phyloP scores from a whole-genome alignment of 2,113 vertebrate species.

The Hemichromis elongatus region DNA sequence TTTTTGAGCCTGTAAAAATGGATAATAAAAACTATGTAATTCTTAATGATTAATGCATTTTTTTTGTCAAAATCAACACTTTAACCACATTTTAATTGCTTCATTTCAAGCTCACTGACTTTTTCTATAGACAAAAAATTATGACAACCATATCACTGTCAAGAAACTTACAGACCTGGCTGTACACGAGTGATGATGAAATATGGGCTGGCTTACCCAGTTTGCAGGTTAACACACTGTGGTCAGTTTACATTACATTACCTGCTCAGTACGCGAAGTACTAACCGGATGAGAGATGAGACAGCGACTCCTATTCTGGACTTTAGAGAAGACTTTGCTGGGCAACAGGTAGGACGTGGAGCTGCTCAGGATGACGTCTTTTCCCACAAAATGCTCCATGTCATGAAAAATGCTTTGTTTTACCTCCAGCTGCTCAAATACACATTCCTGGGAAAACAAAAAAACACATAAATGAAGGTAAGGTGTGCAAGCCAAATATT shows the following conservation, averaged over 20 bases:
- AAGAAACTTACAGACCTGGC: neutral
- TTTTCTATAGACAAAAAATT: too few relatives aligned
- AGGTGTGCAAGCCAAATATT: neutral
- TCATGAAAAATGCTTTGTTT: slow-evolving; percentile 87
- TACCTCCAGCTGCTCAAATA: slow-evolving; percentile 85
- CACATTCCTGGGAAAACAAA: slow-evolving; percentile 81
- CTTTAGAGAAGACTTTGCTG: slow-evolving; percentile 81
- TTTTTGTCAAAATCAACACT: neutral
- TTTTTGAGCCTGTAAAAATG: neutral
- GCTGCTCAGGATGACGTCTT: slow-evolving; percentile 84
- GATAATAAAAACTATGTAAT: neutral
- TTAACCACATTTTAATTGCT: neutral
- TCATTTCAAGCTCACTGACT: neutral
- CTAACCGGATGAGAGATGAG: slow-evolving; percentile 93
- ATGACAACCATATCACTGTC: neutral
- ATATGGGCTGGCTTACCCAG: neutral
- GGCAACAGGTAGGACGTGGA: slow-evolving; percentile 93
- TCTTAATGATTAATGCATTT: neutral
- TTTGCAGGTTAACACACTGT: neutral
- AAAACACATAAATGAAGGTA: neutral
- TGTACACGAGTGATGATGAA: neutral
- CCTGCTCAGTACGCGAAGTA: slow-evolving; percentile 5
- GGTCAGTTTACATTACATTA: neutral
- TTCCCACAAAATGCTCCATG: slow-evolving; percentile 76
- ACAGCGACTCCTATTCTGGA: slow-evolving; percentile 83